Evolutionary conservation across 2,888 invertebrate genomes (phyloP).

Genomic region (Cataglyphis livida): DNA sequence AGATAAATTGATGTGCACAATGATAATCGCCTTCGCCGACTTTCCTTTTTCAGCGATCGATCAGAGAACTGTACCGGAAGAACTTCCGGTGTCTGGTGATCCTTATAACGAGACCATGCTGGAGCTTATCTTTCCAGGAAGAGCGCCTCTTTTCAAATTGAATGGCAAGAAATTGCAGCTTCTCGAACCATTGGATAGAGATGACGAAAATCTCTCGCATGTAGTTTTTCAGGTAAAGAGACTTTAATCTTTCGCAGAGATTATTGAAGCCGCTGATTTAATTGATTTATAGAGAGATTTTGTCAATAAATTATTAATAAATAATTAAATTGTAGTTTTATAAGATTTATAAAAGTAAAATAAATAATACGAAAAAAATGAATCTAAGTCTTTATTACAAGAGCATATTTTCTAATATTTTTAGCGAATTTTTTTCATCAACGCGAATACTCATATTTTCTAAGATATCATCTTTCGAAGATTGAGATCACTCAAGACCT

Average conservation of each 20-base stretch:
- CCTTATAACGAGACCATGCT: slow-evolving; percentile 92
- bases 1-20: slow-evolving; percentile 45
- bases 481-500: slow-evolving; percentile 15
- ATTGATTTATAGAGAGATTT: neutral
- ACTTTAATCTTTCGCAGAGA: neutral
- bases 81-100: slow-evolving; percentile 94
- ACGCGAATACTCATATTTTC: neutral
- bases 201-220: slow-evolving; percentile 94
- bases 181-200: slow-evolving; percentile 93
- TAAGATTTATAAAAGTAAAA: neutral
- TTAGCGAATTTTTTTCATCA: neutral
- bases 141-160: slow-evolving; percentile 92
- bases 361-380: neutral
- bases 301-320: neutral
- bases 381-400: neutral
- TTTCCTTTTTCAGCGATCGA: slow-evolving; percentile 89
- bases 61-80: slow-evolving; percentile 93
- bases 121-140: slow-evolving; percentile 93
- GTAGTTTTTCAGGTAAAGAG: slow-evolving; percentile 93
- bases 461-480: neutral
- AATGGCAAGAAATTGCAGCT: slow-evolving; percentile 94
- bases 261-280: neutral
- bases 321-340: neutral
- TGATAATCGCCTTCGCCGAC: slow-evolving; percentile 21
- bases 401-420: neutral